Conservation (phyloP, 1,140 invertebrate genomes). For the Drosophila ananassae region DNA sequence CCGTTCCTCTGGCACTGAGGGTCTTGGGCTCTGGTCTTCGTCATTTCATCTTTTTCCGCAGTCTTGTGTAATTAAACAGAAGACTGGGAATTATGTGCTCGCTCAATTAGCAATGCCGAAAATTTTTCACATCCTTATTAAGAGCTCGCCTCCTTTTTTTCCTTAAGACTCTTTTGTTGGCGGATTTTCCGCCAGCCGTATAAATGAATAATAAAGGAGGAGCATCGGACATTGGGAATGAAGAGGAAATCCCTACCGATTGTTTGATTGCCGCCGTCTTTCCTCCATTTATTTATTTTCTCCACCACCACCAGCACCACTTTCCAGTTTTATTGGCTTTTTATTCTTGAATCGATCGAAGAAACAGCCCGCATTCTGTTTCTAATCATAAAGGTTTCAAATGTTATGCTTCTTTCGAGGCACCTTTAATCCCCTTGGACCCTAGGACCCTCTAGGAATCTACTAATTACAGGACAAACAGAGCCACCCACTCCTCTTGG, state of each 20-base stretch:
- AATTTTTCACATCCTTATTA: constrained; percentile 81
- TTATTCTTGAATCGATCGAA: not conserved
- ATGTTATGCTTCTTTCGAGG: too few relatives aligned
- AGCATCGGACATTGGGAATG: not conserved
- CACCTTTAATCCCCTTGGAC: not conserved
- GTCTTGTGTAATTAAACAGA: constrained; percentile 39
- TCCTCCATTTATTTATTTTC: constrained; percentile 3
- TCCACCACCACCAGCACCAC: not conserved
- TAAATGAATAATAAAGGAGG: constrained; percentile 47
- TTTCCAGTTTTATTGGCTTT: constrained; percentile 40
- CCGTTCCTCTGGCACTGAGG: not conserved
- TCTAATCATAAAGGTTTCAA: constrained; percentile 56
- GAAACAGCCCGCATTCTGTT: constrained; percentile 72
- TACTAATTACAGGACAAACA: constrained; percentile 26
- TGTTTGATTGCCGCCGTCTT: constrained; percentile 45
- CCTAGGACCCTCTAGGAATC: not conserved
- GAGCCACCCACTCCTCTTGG: not conserved
- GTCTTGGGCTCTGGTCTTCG: not conserved
- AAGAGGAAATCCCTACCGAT: constrained; percentile 35
- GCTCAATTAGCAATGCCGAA: constrained; percentile 74
- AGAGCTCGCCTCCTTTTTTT: constrained; percentile 36
- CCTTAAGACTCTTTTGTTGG: constrained; percentile 37
- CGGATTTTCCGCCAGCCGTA: constrained; percentile 59
- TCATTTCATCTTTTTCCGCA: not conserved
- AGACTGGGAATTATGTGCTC: constrained; percentile 55